Conservation (phyloP, 2,888 invertebrate genomes). For the Aphodius granarius region DNA sequence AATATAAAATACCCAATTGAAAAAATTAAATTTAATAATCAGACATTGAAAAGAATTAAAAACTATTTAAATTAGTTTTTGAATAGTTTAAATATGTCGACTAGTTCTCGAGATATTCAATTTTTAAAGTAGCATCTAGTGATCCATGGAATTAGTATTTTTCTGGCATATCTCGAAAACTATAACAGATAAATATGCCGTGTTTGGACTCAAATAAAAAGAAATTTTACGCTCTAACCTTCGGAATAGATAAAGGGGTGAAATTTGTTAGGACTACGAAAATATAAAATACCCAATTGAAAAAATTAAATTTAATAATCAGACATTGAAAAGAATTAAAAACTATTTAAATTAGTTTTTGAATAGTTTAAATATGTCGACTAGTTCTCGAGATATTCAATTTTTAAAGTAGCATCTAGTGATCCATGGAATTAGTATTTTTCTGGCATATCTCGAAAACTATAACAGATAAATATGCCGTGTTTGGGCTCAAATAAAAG, state of each 20-base stretch:
- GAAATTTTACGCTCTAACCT: not conserved
- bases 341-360: not conserved
- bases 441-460: not conserved
- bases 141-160: too few species aligned
- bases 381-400: not conserved
- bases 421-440: not conserved
- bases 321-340: not conserved
- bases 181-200: not conserved
- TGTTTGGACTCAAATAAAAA: not conserved
- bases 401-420: not conserved
- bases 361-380: not conserved
- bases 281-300: not conserved
- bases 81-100: not conserved
- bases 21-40: not conserved
- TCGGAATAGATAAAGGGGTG: not conserved
- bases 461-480: not conserved
- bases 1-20: not conserved
- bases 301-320: not conserved
- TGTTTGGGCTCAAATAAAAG: not conserved
- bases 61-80: not conserved
- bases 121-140: not conserved
- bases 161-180: not conserved
- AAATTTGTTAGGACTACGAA: not conserved
- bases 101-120: not conserved
- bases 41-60: not conserved